Conservation (phyloP, 2,797 vertebrate species). For the Toxotes lorentzi region DNA sequence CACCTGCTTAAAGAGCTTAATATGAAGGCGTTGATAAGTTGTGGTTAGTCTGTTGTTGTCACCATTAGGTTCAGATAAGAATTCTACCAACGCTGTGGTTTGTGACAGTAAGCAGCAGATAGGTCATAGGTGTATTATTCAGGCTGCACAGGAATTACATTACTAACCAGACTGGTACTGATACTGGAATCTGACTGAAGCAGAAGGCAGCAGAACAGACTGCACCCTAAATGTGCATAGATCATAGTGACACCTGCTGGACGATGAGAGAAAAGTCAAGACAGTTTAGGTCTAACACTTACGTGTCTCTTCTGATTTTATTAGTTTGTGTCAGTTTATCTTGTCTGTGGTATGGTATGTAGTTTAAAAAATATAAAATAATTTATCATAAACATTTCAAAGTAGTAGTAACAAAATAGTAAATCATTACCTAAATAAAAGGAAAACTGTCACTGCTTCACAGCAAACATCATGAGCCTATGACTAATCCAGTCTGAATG, state of each 20-base stretch:
- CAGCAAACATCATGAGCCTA: not conserved
- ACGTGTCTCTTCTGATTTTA: not conserved
- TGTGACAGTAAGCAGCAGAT: not conserved
- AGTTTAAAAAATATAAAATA: not conserved
- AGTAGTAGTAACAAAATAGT: not conserved
- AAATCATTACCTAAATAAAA: not conserved
- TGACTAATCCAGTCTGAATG: not conserved
- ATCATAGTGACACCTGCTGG: slow-evolving; percentile 64
- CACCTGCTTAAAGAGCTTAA: not conserved
- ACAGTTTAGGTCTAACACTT: not conserved
- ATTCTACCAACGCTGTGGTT: not conserved
- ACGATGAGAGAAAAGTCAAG: slow-evolving; percentile 8
- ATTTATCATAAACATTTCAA: not conserved
- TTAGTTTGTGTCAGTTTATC: not conserved
- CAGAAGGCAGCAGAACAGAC: not conserved
- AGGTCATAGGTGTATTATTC: not conserved
- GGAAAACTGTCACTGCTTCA: not conserved
- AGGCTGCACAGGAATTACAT: not conserved
- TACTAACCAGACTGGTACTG: not conserved
- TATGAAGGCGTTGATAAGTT: not conserved
- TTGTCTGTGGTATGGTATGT: not conserved
- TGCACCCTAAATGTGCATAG: not conserved
- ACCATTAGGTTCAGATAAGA: not conserved
- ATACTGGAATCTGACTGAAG: not conserved
- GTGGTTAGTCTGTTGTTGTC: not conserved